These are phyloP conservation scores for Python bivittatus DNA, from an alignment of 2,113 vertebrate species.

Conservation along the genomic window DNA sequence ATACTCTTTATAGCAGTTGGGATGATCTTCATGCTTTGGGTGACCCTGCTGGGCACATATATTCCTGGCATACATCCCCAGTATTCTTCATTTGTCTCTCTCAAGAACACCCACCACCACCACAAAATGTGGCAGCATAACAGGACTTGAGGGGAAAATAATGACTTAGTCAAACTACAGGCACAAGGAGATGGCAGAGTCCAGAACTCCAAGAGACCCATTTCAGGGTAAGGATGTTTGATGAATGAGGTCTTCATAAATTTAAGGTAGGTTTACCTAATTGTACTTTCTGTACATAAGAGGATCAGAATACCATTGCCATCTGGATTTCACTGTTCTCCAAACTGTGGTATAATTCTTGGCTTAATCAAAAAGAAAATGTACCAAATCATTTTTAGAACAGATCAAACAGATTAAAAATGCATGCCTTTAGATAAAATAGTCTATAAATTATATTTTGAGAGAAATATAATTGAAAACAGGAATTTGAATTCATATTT, in stretches of 20 bases:
- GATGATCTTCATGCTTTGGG: neutral
- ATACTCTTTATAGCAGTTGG: neutral
- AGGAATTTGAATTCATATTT: neutral
- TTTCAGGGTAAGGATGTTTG: neutral
- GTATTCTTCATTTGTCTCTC: neutral
- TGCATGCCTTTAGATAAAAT: neutral
- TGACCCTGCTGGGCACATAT: neutral
- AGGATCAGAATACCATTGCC: neutral
- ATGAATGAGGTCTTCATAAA: neutral
- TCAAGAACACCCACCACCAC: neutral
- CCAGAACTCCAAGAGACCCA: neutral
- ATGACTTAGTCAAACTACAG: neutral
- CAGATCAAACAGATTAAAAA: neutral
- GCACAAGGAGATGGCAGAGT: neutral
- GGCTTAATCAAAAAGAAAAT: neutral
- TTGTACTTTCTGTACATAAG: neutral
- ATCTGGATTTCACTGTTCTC: neutral
- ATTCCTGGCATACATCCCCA: neutral
- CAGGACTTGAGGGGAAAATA: neutral
- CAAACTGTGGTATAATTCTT: neutral
- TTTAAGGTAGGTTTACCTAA: neutral
- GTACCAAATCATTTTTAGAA: neutral
- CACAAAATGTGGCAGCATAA: neutral
- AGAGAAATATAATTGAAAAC: neutral
- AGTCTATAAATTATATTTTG: neutral